Evolutionary conservation across 2,888 invertebrate species (phyloP), one percentile per base, ranked within the genome.

Genomic region (Nymphalis c-album): DNA sequence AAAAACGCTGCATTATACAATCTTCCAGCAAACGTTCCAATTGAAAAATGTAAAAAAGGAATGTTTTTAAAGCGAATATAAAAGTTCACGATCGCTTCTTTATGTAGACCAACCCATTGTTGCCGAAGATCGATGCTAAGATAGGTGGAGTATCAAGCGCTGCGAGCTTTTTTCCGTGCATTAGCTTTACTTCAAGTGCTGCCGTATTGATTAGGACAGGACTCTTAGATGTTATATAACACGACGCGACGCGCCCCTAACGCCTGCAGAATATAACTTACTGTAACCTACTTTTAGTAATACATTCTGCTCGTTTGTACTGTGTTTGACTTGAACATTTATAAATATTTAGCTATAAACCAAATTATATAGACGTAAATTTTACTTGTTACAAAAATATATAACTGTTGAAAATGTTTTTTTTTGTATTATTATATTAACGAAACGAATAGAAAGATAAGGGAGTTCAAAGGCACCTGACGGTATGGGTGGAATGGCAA

Each of bases 151-250:
- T 31, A 57, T 81, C 74, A 74, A 79, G 77, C 78, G 79, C 78
- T 75, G 78, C 77, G 76, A 79, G 80, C 77, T 82, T 84, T 84
- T 80, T 78, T 79, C 78, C 81, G 87, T 87, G 85, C 89, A 81
- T 87, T 87, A 85, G 85, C 86, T 81, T 83, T 82, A 82, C 82
- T 84, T 81, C 83, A 83, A 86, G 85, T 85, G 85, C 82, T 83
- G 83, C 75, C 75, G 86, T 91, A 91, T 91, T 87, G 91, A 91
- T 91, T 88, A 86, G 53, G 84, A 81, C 84, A 84, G 86, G 84
- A 86, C 86, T 84, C 85, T 86, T 88, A 82, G 82, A 83, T 80
- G 86, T 91, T 91, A 89, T 78, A 82, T 89, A 88, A 90, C 80
- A 76, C 73, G 78, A 75, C 77, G 81, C 85, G 81, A 81, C 84